Evolutionary conservation across 2,888 invertebrate genomes (phyloP).

Genomic region (Geophilus truncorum): DNA sequence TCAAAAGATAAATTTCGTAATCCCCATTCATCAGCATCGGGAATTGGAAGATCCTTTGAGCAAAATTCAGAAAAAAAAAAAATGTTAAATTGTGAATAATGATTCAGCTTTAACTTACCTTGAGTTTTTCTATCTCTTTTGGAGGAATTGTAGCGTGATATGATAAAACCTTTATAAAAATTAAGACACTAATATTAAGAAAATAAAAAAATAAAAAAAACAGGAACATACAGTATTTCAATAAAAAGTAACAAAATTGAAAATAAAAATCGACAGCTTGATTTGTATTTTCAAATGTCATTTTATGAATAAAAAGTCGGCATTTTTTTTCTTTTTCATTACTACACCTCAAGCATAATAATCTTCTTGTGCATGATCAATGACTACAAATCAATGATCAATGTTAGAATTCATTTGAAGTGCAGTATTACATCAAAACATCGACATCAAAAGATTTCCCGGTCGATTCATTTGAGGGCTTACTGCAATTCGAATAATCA

Average conservation of each 20-base stretch:
- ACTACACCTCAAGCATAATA: no score
- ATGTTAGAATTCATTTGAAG: no score
- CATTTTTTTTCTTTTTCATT: no score
- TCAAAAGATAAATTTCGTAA: constrained; percentile 52
- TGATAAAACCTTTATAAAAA: constrained; percentile 50
- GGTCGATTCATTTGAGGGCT: background rate
- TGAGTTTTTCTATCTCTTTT: constrained; percentile 50
- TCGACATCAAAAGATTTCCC: background rate
- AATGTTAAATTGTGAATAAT: background rate
- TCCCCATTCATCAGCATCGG: constrained; percentile 48
- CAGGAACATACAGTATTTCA: no score
- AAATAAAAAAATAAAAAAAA: background rate
- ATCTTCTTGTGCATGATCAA: background rate
- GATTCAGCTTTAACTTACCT: constrained; percentile 47
- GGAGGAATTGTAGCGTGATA: constrained; percentile 53
- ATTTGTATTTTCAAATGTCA: no score
- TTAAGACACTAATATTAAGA: constrained; percentile 33
- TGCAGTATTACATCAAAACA: no score
- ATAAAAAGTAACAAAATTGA: no score
- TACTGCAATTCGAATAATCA: background rate
- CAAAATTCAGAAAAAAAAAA: background rate
- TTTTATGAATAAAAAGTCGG: no score
- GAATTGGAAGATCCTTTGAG: constrained; percentile 40
- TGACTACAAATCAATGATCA: no score
- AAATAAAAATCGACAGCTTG: no score